Conservation (phyloP, 1,140 invertebrate species). For the Sinella curviseta region DNA sequence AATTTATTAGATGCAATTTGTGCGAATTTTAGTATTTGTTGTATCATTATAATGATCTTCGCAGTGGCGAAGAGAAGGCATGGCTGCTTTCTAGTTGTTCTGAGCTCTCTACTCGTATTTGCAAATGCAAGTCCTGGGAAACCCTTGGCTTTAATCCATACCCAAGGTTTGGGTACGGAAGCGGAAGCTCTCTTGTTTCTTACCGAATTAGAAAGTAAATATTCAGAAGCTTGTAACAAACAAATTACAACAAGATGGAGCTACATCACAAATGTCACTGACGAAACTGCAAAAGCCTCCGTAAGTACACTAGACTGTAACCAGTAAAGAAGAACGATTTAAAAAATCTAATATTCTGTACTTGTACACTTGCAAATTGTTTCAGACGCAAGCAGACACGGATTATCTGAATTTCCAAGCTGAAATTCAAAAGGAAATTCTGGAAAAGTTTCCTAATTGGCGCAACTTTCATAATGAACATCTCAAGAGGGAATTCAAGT, state of each 20-base stretch:
- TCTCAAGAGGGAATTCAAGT: constrained; percentile 35
- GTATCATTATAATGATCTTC: background rate
- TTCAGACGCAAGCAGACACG: constrained; percentile 31
- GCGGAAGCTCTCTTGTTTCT: constrained; percentile 3
- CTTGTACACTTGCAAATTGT: too few species aligned
- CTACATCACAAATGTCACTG: constrained; percentile 47
- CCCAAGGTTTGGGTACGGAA: background rate
- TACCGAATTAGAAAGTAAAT: constrained; percentile 31
- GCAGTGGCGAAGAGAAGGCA: background rate
- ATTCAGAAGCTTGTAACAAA: constrained; percentile 41
- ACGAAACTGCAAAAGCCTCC: constrained; percentile 32
- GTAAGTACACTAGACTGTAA: constrained; percentile 32
- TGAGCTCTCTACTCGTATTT: background rate
- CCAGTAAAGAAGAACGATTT: background rate
- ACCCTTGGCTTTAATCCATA: background rate
- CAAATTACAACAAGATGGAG: constrained; percentile 42
- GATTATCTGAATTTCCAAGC: constrained; percentile 39
- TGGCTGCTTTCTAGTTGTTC: background rate
- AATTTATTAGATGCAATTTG: background rate
- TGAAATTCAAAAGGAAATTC: constrained; percentile 37
- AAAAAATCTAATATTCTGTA: too few species aligned
- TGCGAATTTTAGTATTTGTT: background rate
- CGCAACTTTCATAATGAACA: constrained; percentile 29
- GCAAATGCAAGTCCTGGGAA: background rate
- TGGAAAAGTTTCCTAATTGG: constrained; percentile 37